Conservation (phyloP, 2,888 invertebrate species). For the Neoitamus cyanurus region DNA sequence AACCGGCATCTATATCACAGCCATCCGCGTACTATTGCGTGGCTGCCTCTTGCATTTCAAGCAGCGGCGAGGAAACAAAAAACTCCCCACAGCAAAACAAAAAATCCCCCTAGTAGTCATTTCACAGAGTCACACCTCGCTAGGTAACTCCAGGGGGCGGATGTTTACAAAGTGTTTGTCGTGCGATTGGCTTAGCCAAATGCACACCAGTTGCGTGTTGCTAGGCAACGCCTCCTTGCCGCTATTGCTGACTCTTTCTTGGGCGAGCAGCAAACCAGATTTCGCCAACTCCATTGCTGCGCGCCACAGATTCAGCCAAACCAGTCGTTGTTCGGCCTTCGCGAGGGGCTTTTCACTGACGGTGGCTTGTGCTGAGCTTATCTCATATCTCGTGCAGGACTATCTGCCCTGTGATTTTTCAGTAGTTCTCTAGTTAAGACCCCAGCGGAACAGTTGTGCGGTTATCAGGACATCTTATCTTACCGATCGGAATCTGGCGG, state of each 20-base stretch:
- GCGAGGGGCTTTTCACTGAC: constrained; percentile 18
- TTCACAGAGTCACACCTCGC: constrained; percentile 55
- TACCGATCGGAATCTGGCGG: neutral
- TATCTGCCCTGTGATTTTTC: neutral
- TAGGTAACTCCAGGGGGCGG: constrained; percentile 56
- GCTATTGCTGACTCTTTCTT: constrained; percentile 20
- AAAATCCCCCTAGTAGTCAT: constrained; percentile 50
- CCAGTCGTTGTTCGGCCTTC: constrained; percentile 47
- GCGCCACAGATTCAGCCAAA: neutral
- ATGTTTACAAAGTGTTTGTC: constrained; percentile 51
- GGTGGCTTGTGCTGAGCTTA: neutral
- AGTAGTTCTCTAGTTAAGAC: neutral
- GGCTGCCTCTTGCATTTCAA: constrained; percentile 28
- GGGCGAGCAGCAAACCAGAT: constrained; percentile 23
- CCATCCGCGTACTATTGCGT: constrained; percentile 35
- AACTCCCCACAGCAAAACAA: neutral
- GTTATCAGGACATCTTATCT: neutral
- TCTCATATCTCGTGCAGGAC: neutral
- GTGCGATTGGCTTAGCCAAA: constrained; percentile 51
- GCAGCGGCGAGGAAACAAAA: constrained; percentile 41
- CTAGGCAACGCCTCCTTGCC: constrained; percentile 65
- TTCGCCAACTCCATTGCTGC: constrained; percentile 54
- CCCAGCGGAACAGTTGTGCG: neutral
- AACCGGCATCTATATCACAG: constrained; percentile 35
- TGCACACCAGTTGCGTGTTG: constrained; percentile 60